Evolutionary conservation across 2,888 invertebrate genomes (phyloP).

Genomic region (Leucoptera coffeella): DNA sequence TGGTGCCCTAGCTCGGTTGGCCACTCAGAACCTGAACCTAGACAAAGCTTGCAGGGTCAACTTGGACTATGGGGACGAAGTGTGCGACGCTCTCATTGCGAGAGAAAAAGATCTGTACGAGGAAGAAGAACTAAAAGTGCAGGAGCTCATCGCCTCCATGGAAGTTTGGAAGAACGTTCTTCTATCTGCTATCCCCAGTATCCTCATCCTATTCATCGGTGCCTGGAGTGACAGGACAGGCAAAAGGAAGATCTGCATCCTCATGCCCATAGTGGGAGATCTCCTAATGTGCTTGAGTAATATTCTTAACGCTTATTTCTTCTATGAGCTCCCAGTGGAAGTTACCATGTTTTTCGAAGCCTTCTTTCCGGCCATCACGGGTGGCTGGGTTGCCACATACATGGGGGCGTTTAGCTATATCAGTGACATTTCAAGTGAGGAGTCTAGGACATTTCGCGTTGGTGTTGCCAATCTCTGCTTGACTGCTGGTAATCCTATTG

Average conservation of each 20-base stretch:
- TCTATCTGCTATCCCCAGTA: conserved; percentile 44
- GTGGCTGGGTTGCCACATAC: conserved; percentile 48
- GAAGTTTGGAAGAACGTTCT: conserved; percentile 49
- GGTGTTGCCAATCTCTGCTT: conserved; percentile 45
- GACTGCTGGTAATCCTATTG: conserved; percentile 32
- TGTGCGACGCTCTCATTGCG: conserved; percentile 68
- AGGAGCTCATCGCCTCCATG: conserved; percentile 47
- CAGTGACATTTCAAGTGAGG: conserved; percentile 47
- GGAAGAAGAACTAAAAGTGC: conserved; percentile 54
- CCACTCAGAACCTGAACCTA: conserved; percentile 76
- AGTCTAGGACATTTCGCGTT: conserved; percentile 53
- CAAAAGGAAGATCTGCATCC: conserved; percentile 49
- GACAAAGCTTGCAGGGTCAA: conserved; percentile 83
- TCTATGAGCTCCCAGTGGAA: conserved; percentile 46
- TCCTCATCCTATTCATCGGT: conserved; percentile 51
- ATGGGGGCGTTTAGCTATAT: conserved; percentile 57
- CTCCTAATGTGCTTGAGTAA: conserved; percentile 38
- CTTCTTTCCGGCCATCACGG: conserved; percentile 44
- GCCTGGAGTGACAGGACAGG: conserved; percentile 57
- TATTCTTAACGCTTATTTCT: conserved; percentile 45
- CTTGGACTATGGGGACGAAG: conserved; percentile 57
- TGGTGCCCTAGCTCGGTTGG: conserved; percentile 59
- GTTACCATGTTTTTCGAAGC: conserved; percentile 44
- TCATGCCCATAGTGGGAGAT: conserved; percentile 50
- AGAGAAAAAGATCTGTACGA: conserved; percentile 61